phyloP scores from a whole-genome alignment of 2,113 vertebrate species.

The Antechinus stuartii region DNA sequence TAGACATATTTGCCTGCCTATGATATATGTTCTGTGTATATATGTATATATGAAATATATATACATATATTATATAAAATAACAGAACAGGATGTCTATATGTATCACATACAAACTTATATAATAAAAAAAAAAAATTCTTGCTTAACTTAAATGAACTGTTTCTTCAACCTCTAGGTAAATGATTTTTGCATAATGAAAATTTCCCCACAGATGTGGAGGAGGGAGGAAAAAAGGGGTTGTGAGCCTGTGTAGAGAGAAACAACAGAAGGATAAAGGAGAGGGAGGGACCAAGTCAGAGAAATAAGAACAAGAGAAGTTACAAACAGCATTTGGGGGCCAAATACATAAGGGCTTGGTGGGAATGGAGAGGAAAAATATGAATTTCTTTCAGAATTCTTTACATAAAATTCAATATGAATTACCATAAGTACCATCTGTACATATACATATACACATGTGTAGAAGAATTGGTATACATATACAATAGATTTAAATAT shows the following conservation, averaged over 20 bases:
- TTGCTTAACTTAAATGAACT: not conserved
- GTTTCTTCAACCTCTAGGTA: not conserved
- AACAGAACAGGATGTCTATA: too few species aligned
- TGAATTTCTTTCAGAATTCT: not conserved
- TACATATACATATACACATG: not conserved
- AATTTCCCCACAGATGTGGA: not conserved
- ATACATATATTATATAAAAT: too few species aligned
- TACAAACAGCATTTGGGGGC: not conserved
- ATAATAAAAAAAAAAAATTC: not conserved
- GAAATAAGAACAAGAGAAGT: not conserved
- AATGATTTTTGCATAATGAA: not conserved
- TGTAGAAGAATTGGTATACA: not conserved
- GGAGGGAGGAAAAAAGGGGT: not conserved
- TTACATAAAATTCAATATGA: not conserved
- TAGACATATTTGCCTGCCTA: not conserved
- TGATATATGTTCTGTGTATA: too few species aligned
- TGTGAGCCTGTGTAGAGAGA: not conserved
- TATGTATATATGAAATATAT: not conserved
- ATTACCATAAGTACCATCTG: not conserved
- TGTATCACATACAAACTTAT: not conserved
- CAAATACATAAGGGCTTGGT: not conserved
- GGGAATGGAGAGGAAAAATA: not conserved
- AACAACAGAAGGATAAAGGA: not conserved
- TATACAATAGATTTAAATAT: not conserved
- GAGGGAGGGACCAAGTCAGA: not conserved